A percentile compares a stretch with the other conserved stretches of the same genome.
Conservation (phyloP, 1,140 invertebrate genomes). For the Brachionus koreanus region DNA sequence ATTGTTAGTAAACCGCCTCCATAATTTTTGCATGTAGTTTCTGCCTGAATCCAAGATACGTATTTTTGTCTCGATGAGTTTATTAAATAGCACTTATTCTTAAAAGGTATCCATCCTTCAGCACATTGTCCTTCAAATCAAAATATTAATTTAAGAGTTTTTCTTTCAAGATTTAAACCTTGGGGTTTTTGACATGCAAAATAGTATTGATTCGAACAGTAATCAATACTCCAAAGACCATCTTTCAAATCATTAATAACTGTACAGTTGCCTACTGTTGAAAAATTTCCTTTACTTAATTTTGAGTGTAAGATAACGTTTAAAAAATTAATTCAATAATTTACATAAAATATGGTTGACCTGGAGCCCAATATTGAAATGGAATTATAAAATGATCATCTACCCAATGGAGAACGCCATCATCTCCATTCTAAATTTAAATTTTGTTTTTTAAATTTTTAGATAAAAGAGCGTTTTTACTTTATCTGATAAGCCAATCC, state of each 20-base stretch:
- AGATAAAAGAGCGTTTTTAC: not conserved
- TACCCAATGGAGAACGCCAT: slow-evolving; percentile 37
- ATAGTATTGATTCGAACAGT: slow-evolving; percentile 23
- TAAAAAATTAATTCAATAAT: not conserved
- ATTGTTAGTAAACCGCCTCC: not conserved
- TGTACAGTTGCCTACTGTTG: slow-evolving; percentile 12
- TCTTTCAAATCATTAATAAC: slow-evolving; percentile 23
- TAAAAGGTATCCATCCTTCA: slow-evolving; percentile 40
- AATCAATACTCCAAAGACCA: slow-evolving; percentile 34
- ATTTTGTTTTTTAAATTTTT: not conserved
- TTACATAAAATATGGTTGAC: slow-evolving; percentile 31
- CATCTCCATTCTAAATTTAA: slow-evolving; percentile 14
- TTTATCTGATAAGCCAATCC: slow-evolving; percentile 39
- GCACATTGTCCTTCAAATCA: slow-evolving; percentile 18
- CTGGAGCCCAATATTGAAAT: slow-evolving; percentile 31
- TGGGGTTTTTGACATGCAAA: slow-evolving; percentile 37
- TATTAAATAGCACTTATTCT: slow-evolving; percentile 34
- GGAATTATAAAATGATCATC: slow-evolving; percentile 36
- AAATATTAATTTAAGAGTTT: not conserved
- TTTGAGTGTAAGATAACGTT: not conserved
- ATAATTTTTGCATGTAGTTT: slow-evolving; percentile 20
- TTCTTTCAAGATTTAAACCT: not conserved
- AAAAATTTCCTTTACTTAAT: not conserved
- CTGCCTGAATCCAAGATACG: not conserved
- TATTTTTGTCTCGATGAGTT: slow-evolving; percentile 9